Evolutionary conservation across 2,113 vertebrate species (phyloP).

Genomic region (Rhinolophus sinicus): DNA sequence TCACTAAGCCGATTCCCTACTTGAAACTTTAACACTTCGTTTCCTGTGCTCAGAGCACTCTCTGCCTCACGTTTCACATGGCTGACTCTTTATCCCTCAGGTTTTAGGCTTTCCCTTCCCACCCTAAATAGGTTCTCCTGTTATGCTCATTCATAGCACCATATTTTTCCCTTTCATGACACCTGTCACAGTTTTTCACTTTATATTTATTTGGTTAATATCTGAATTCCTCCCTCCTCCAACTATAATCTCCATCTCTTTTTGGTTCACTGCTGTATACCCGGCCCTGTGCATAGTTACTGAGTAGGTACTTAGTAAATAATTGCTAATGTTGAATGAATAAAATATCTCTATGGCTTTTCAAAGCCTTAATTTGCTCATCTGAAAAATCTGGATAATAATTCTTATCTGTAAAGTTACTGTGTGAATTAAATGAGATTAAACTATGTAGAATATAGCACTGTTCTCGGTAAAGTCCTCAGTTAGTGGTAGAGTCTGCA

Average conservation of each 20-base stretch:
- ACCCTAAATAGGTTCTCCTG: background rate
- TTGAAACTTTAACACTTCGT: background rate
- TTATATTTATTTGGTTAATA: conserved; percentile 30
- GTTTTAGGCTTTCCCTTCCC: background rate
- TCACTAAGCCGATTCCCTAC: background rate
- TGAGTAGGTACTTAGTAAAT: background rate
- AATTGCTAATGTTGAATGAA: background rate
- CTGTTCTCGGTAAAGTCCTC: background rate
- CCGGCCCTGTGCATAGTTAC: background rate
- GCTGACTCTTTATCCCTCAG: background rate
- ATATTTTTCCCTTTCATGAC: background rate
- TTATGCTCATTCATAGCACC: background rate
- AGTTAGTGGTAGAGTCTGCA: background rate
- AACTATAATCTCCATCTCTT: background rate
- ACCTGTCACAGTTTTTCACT: background rate
- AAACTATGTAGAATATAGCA: conserved; percentile 7
- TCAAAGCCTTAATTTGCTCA: conserved; percentile 22
- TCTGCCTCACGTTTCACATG: background rate
- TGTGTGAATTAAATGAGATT: conserved; percentile 15
- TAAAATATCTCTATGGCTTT: background rate
- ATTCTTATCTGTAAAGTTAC: background rate
- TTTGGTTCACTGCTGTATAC: background rate
- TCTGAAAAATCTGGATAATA: conserved; percentile 49
- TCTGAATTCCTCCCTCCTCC: background rate
- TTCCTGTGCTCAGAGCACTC: background rate